Conservation (phyloP, 2,113 vertebrate genomes). For the Oryzias curvinotus region DNA sequence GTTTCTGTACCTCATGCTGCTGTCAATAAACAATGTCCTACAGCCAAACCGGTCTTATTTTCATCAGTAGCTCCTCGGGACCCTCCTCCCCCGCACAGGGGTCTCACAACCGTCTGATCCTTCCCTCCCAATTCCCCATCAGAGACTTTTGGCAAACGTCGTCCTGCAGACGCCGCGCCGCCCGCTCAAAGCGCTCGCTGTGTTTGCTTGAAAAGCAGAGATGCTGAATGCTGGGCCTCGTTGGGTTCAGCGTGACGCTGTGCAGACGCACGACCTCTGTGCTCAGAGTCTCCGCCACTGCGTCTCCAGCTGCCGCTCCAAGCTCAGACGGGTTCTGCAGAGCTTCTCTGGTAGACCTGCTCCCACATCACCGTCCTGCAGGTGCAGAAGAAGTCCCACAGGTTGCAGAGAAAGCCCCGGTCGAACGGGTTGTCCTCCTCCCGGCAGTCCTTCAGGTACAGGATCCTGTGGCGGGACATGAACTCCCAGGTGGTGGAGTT, state of each 20-base stretch:
- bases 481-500: constrained; percentile 97
- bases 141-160: background rate
- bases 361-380: constrained; percentile 86
- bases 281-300: background rate
- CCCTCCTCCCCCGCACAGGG: too few relatives aligned
- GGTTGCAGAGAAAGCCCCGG: constrained; percentile 84
- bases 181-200: background rate
- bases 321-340: constrained; percentile 60
- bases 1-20: constrained; percentile 39
- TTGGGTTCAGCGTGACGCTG: background rate
- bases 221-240: background rate
- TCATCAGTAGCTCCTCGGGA: too few relatives aligned
- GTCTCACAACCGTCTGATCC: background rate
- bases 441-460: constrained; percentile 84
- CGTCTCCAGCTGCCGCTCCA: background rate
- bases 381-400: constrained; percentile 90
- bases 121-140: background rate
- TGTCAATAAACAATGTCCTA: constrained; percentile 57
- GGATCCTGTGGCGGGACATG: constrained; percentile 88
- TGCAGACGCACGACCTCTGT: background rate
- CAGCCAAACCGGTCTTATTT: too few relatives aligned
- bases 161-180: background rate
- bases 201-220: background rate
- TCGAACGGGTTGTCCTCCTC: constrained; percentile 88
- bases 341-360: constrained; percentile 75